A percentile compares a stretch with the other conserved stretches of the same genome.
Conservation (phyloP, 2,888 invertebrate species). For the Heliconius ismenius region DNA sequence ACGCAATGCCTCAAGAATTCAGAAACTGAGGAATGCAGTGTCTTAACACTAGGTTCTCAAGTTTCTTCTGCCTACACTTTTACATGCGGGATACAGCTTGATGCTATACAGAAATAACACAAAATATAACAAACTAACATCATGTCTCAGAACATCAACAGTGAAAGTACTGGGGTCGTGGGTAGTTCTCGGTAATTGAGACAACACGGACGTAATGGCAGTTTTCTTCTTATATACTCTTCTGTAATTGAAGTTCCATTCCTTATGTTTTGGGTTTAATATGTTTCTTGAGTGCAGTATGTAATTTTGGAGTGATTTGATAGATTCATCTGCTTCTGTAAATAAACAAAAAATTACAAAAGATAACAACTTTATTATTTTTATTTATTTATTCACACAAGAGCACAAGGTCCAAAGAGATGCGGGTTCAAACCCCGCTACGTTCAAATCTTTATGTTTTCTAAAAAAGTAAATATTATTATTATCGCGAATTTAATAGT, state of each 20-base stretch:
- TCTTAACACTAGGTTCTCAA: conserved; percentile 1
- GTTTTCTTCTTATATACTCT: conserved; percentile 38
- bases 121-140: conserved; percentile 54
- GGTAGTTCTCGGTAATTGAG: conserved; percentile 52
- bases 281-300: conserved; percentile 49
- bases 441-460: too few relatives aligned
- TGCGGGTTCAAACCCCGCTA: too few relatives aligned
- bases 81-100: neutral
- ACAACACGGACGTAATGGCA: conserved; percentile 35
- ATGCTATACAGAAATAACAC: neutral
- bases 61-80: neutral
- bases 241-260: conserved; percentile 26
- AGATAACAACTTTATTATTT: too few relatives aligned
- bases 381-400: too few relatives aligned
- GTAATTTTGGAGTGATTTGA: conserved; percentile 40
- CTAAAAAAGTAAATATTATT: too few relatives aligned
- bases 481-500: too few relatives aligned
- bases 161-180: conserved; percentile 67
- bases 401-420: too few relatives aligned
- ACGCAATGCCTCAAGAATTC: neutral
- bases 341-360: neutral
- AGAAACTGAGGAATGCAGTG: neutral
- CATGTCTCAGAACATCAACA: conserved; percentile 64
- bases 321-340: conserved; percentile 46
- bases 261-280: conserved; percentile 43